Evolutionary conservation across 1,140 invertebrate species (phyloP), one percentile per base, ranked within the genome.

Genomic region (Zophobas morio): DNA sequence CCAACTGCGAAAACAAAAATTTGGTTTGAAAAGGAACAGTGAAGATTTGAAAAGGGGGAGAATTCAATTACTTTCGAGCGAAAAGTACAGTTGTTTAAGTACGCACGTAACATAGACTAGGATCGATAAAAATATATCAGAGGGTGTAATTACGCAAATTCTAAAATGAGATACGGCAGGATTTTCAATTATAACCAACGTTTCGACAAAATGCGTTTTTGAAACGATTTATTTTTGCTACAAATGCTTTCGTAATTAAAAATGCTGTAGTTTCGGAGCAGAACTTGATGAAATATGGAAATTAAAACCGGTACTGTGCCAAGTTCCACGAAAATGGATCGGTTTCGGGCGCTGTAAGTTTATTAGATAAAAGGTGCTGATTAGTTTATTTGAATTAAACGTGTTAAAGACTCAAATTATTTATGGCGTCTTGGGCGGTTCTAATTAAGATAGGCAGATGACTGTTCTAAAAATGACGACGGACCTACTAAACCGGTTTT

Each of bases 71-170:
- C 49, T 51, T 46, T 46, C 49, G 2, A 51, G 49, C 6, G 6
- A 51, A 20, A 51, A 51, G 20, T n/a, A 51, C 6, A 51, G 2
- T 46, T 8, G 42, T 46, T 46, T 53, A 8, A 53, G 33, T 66
- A 66, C 60, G 60, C 60, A 66, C n/a, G 60, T 57, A 35, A 35
- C 54, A 57, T 57, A 57, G 54, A 57, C 54, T 57, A 34, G 54
- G 33, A 57, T 66, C 39, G 39, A 66, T 66, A 40, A 42, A 66
- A 42, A 60, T 66, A 66, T 42, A 66, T 66, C 60, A 66, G 60
- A 66, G 60, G 57, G 60, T 66, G 60, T 66, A 66, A 66, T 66
- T 66, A 66, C 60, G 60, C 20, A 66, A 66, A 66, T 66, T 66
- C 60, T 42, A 32, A 40, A 66, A 66, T 66, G 60, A 46, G 39